phyloP scores from a whole-genome alignment of 2,888 invertebrate genomes.

The Geotrupes spiniger region DNA sequence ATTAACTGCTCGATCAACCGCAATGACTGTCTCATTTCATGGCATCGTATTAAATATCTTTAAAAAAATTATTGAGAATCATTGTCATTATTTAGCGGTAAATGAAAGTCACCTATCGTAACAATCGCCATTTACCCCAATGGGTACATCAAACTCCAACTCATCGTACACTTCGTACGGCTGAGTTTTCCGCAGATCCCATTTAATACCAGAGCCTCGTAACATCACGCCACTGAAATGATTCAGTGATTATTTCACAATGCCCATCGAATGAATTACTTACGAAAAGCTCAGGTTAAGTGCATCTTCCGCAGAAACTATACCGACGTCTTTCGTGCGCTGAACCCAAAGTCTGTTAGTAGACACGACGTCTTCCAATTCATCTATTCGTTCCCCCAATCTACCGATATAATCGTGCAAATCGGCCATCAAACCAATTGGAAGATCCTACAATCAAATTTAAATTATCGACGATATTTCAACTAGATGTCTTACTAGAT shows the following conservation, averaged over 20 bases:
- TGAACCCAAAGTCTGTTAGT: slow-evolving; percentile 71
- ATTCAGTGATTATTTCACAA: neutral
- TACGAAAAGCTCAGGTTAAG: slow-evolving; percentile 68
- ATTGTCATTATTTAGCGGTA: neutral
- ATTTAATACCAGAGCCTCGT: slow-evolving; percentile 78
- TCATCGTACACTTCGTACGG: slow-evolving; percentile 84
- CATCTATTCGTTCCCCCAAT: slow-evolving; percentile 74
- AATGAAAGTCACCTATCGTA: slow-evolving; percentile 64
- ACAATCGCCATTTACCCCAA: slow-evolving; percentile 79
- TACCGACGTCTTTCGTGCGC: slow-evolving; percentile 72
- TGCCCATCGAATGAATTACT: slow-evolving; percentile 16
- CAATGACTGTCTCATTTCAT: slow-evolving; percentile 75
- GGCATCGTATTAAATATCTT: slow-evolving; percentile 62
- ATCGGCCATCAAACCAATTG: slow-evolving; percentile 76
- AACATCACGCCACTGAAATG: slow-evolving; percentile 69
- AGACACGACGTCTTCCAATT: slow-evolving; percentile 77
- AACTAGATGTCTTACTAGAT: slow-evolving; percentile 47
- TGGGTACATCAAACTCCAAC: slow-evolving; percentile 79
- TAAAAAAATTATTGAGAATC: slow-evolving; percentile 10
- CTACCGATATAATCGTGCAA: slow-evolving; percentile 67
- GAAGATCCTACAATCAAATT: slow-evolving; percentile 56
- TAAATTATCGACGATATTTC: slow-evolving; percentile 4
- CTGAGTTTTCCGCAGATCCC: slow-evolving; percentile 78
- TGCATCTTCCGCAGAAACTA: slow-evolving; percentile 71
- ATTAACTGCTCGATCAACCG: slow-evolving; percentile 77